Base-by-base conservation (phyloP, 2,888 invertebrate genomes). In the Antheraea assamensis region DNA sequence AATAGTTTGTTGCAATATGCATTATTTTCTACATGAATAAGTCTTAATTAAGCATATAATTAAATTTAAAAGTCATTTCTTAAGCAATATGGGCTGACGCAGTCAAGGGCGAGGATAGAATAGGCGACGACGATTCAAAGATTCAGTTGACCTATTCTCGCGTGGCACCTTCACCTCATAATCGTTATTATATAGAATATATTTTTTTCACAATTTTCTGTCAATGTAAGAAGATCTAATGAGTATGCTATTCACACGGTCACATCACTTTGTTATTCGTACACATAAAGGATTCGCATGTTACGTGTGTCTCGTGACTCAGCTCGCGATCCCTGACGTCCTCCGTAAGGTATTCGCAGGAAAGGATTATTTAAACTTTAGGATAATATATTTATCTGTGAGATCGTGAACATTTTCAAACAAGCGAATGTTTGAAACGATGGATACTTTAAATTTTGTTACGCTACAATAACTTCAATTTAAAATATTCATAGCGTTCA, bases 311-410 rank as follows among this genome's bases (percentile, higher is more conserved):
- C 81, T 81, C 83, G 86, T 92, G 91, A 92, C 82, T 92, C 92
- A 91, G 80, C 78, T 77, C 71, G 75, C 77, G 76, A 78, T 77
- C 86, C 86, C 87, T 89, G 88, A 87, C 88, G 89, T 91, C 90
- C 90, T 89, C 91, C 90, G 90, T 90, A 90, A 92, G 89, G 88
- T 87, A 90, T 90, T 90, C 85, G 84, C 90, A 87, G 89, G 90
- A 90, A 91, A 89, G 84, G 87, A 88, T 88, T 88, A 90, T 88
- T 90, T 90, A 88, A 86, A 82, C 84, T 87, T 90, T 89, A 90
- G 86, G 80, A 87, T 91, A 91, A 90, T 90, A 89, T 13, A 3
- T 42, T 13, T 90, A 89, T 86, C 87, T 88, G 90, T 90, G 90
- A 87, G 89, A 90, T 87, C 85, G 78, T 73, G 81, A 86, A 85